Evolutionary conservation across 2,888 invertebrate species (phyloP).

Genomic region (Mythimna lalbum): DNA sequence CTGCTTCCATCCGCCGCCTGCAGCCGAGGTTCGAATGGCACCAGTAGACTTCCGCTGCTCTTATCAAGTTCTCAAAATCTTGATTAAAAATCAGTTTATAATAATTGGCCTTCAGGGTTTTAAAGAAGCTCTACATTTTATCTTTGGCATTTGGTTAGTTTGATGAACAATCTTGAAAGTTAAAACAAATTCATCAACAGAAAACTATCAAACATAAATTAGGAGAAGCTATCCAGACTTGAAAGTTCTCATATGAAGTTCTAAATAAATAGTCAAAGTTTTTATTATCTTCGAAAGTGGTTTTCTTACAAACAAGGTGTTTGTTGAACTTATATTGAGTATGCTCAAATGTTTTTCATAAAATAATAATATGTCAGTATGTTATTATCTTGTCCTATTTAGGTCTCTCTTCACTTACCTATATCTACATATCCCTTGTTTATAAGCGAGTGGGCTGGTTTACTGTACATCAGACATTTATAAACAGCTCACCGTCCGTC

Average conservation of each 20-base stretch:
- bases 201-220: slow-evolving; percentile 10
- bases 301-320: slow-evolving; percentile 19
- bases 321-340: slow-evolving; percentile 5
- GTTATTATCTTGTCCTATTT: neutral
- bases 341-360: neutral
- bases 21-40: too few species aligned
- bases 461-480: too few species aligned
- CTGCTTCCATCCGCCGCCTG: too few species aligned
- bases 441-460: too few species aligned
- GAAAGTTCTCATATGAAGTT: slow-evolving; percentile 10
- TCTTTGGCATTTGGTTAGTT: neutral
- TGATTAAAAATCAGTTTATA: too few species aligned
- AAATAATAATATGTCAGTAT: neutral
- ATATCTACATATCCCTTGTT: too few species aligned
- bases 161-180: neutral
- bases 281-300: neutral
- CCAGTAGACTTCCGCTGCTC: too few species aligned
- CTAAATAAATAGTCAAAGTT: neutral
- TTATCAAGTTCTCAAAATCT: too few species aligned
- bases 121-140: too few species aligned
- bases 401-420: too few species aligned
- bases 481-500: too few species aligned
- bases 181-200: slow-evolving; percentile 2
- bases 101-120: too few species aligned
- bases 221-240: slow-evolving; percentile 4